Evolutionary conservation across 2,113 vertebrate genomes (phyloP).

Genomic region (Chamaetylas fuelleborni): DNA sequence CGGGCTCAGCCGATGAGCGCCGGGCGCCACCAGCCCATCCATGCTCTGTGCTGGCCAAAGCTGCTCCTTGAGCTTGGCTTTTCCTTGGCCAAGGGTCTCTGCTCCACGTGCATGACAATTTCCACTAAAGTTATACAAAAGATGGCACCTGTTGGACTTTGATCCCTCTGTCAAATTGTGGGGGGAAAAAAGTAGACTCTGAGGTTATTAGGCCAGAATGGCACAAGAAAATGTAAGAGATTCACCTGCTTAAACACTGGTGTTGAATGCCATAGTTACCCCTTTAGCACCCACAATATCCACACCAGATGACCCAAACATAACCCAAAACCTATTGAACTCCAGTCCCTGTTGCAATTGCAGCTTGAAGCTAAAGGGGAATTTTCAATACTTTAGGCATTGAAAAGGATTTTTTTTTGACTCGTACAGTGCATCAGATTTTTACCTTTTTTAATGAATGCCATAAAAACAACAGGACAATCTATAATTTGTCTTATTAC

Average conservation of each 20-base stretch:
- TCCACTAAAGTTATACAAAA: neutral
- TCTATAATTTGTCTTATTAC: neutral
- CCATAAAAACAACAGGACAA: neutral
- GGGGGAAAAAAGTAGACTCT: neutral
- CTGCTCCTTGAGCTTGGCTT: neutral
- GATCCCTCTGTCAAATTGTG: too few relatives aligned
- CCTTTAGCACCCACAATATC: neutral
- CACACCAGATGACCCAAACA: neutral
- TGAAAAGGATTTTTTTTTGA: neutral
- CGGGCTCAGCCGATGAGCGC: too few relatives aligned
- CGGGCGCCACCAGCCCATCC: neutral
- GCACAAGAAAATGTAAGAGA: neutral
- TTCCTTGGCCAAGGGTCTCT: neutral
- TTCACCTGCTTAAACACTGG: neutral
- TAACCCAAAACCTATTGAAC: neutral
- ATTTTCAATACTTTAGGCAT: neutral
- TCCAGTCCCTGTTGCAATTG: neutral
- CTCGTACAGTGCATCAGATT: rapidly evolving
- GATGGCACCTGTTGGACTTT: neutral
- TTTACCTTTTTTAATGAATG: neutral
- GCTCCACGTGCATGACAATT: neutral
- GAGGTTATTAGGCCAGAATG: neutral
- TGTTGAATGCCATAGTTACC: neutral
- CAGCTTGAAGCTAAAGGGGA: neutral
- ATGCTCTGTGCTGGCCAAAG: rapidly evolving